phyloP scores from a whole-genome alignment of 2,797 vertebrate genomes.

The Notamacropus eugenii region DNA sequence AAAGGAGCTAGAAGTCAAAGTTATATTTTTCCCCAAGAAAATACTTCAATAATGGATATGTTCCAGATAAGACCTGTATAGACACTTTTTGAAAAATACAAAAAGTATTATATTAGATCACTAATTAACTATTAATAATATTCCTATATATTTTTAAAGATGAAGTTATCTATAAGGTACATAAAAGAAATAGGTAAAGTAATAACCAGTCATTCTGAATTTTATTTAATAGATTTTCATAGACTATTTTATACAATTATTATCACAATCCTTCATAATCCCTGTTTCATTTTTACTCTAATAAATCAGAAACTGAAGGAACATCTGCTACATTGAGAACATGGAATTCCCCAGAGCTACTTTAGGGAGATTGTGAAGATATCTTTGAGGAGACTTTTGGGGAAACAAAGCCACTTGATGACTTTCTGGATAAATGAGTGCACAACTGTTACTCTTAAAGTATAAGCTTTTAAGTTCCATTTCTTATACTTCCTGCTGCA shows the following conservation, averaged over 20 bases:
- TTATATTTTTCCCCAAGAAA: neutral
- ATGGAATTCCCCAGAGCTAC: neutral
- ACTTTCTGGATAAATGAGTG: neutral
- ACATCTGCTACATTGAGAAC: neutral
- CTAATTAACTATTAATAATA: neutral
- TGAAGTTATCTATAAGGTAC: neutral
- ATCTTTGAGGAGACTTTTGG: neutral
- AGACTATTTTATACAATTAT: neutral
- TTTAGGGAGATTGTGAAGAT: neutral
- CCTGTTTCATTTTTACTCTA: neutral
- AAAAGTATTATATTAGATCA: neutral
- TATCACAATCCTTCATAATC: neutral
- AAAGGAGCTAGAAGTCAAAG: neutral
- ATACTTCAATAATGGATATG: neutral
- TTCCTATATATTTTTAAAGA: neutral
- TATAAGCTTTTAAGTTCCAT: neutral
- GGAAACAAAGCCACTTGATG: neutral
- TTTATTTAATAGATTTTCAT: neutral
- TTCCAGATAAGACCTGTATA: neutral
- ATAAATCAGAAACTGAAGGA: neutral
- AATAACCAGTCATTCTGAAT: neutral
- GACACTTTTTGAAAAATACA: neutral
- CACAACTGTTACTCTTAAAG: neutral
- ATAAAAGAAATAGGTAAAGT: neutral
- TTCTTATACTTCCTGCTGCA: neutral